A percentile compares a stretch with the other conserved stretches of the same genome.
Evolutionary conservation across 2,797 vertebrate species (phyloP).

Genomic region (Anisognathus igniventris): DNA sequence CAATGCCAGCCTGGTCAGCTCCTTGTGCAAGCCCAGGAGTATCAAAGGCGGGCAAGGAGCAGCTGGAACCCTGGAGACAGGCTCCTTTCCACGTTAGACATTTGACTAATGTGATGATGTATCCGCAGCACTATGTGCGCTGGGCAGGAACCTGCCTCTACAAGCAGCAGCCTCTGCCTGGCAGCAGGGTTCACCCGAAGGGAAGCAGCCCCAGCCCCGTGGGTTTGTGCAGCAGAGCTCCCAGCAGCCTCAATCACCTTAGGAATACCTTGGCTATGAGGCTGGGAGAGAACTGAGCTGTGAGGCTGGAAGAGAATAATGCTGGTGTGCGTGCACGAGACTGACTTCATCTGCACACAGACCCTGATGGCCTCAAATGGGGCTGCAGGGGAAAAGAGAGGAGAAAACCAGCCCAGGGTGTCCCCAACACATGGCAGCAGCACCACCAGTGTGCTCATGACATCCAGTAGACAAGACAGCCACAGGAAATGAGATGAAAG

Average conservation of each 20-base stretch:
- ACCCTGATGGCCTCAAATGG: background rate
- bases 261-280: background rate
- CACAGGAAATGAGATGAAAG: background rate
- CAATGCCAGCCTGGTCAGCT: background rate
- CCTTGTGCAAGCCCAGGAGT: conserved; percentile 20
- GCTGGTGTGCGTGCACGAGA: accelerated
- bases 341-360: background rate
- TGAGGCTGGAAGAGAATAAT: background rate
- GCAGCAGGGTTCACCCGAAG: conserved; percentile 6
- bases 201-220: background rate
- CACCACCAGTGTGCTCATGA: background rate
- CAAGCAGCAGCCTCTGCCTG: conserved; percentile 32
- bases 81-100: background rate
- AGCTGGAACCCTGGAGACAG: background rate
- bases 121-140: background rate
- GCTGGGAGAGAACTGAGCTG: background rate
- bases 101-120: conserved; percentile 46
- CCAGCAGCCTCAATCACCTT: background rate
- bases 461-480: background rate
- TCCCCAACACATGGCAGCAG: background rate
- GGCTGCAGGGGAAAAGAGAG: background rate
- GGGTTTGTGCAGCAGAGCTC: background rate
- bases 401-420: background rate
- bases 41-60: conserved; percentile 41
- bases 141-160: conserved; percentile 4